Percentiles rank a stretch among this genome's conserved stretches.
phyloP scores from a whole-genome alignment of 2,113 vertebrate genomes.

The Aramus guarauna region DNA sequence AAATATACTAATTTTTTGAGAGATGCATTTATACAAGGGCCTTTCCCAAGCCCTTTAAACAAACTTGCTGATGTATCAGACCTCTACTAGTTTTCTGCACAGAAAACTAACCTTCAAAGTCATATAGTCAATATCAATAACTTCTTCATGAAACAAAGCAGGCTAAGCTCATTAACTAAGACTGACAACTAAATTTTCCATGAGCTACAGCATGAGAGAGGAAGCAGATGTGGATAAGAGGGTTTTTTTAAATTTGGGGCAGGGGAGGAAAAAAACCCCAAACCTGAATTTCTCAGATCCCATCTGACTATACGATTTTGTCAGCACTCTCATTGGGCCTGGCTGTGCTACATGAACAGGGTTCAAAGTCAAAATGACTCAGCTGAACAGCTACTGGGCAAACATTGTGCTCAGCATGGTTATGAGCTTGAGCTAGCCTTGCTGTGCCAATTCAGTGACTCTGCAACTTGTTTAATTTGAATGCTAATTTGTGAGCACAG shows the following conservation, averaged over 20 bases:
- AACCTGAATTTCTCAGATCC: background rate
- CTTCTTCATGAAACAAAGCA: background rate
- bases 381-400: background rate
- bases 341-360: background rate
- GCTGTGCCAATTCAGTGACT: background rate
- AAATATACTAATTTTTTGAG: background rate
- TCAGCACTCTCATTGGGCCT: background rate
- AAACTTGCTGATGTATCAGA: background rate
- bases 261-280: background rate
- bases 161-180: background rate
- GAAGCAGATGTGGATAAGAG: background rate
- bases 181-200: background rate
- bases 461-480: background rate
- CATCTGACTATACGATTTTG: background rate
- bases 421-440: background rate
- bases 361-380: background rate
- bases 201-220: background rate
- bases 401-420: background rate
- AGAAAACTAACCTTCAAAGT: background rate
- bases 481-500: background rate
- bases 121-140: background rate
- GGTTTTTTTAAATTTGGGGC: too few species aligned
- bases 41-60: background rate
- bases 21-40: background rate
- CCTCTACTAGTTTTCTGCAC: background rate